Evolutionary conservation across 2,113 vertebrate species (phyloP), one percentile per base, ranked within the genome.

Genomic region (Ctenodactylus gundi): DNA sequence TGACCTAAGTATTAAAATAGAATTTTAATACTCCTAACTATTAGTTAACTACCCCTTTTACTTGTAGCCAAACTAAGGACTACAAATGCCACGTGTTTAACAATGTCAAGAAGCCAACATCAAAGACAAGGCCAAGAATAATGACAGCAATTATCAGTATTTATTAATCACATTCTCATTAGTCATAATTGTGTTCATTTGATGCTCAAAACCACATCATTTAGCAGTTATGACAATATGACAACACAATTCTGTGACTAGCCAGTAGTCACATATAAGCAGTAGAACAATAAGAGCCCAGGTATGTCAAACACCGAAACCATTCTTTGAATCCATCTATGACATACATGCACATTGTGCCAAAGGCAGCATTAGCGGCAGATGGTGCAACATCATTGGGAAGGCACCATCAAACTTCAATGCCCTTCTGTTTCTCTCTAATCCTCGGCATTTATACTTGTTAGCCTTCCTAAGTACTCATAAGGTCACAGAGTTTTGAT

Each of bases 301-400:
- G 51, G 11, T 86, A 13, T 31, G 58, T 23, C 46, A 82, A 75
- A 27, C 55, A 20, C 31, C 51, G 31, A 92, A 93, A 41, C 4
- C n/a, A 21, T 1, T 0, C 17, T 82, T 17, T 31, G 17, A n/a
- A 25, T 0, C 6, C 11, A 0, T 82, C 1, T 4, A 27, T 10
- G 3, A 7, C n/a, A n/a, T n/a, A n/a, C n/a, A n/a, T n/a, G n/a
- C n/a, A n/a, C n/a, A n/a, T n/a, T n/a, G n/a, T 25, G 39, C 23
- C 44, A 73, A 80, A 95, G 53, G 11, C 21, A 94, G 9, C 29
- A 44, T 70, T 51, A 78, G 51, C 78, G 14, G 6, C 4, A 53
- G 15, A 46, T 15, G n/a, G 75, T 4, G 1, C 2, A 58, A 3
- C 65, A 17, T 73, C 13, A 53, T 1, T 60, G 27, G 68, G 36